Conservation (phyloP, 2,797 vertebrate genomes). For the Fistularia commersonii region DNA sequence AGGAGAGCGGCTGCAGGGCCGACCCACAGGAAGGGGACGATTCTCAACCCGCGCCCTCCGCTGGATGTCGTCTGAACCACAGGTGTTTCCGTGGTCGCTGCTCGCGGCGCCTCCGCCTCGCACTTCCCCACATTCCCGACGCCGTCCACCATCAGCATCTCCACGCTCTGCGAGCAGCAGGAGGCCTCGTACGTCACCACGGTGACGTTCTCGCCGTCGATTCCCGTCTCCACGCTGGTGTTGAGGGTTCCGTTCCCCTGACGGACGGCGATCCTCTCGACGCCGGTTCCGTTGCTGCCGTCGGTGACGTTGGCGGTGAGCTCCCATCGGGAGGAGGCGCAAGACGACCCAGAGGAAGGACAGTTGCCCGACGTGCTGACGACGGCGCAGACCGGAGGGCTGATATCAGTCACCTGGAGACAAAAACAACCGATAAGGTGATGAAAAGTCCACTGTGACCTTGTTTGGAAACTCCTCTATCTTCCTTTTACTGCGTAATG, state of each 20-base stretch:
- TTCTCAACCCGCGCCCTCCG: conserved; percentile 15
- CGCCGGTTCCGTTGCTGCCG: conserved; percentile 58
- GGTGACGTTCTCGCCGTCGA: conserved; percentile 47
- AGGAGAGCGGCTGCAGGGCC: too few species aligned
- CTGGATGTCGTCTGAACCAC: conserved; percentile 8
- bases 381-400: conserved; percentile 42
- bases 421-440: background rate
- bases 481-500: too few species aligned
- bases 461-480: too few species aligned
- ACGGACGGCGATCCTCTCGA: conserved; percentile 36
- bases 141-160: conserved; percentile 58
- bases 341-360: conserved; percentile 31
- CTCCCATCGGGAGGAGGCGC: conserved; percentile 51
- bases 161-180: conserved; percentile 61
- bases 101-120: conserved; percentile 20
- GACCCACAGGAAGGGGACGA: too few species aligned
- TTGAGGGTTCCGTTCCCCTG: conserved; percentile 57
- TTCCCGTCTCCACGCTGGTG: conserved; percentile 26
- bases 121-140: conserved; percentile 65
- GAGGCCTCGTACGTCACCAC: conserved; percentile 54
- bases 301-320: conserved; percentile 61
- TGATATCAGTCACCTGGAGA: conserved; percentile 56
- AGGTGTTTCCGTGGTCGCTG: background rate
- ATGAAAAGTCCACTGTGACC: background rate
- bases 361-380: conserved; percentile 36